A percentile compares a stretch with the other conserved stretches of the same genome.
These are phyloP conservation scores for Melanogrammus aeglefinus DNA, from an alignment of 2,797 vertebrate species.

Conservation along the genomic window DNA sequence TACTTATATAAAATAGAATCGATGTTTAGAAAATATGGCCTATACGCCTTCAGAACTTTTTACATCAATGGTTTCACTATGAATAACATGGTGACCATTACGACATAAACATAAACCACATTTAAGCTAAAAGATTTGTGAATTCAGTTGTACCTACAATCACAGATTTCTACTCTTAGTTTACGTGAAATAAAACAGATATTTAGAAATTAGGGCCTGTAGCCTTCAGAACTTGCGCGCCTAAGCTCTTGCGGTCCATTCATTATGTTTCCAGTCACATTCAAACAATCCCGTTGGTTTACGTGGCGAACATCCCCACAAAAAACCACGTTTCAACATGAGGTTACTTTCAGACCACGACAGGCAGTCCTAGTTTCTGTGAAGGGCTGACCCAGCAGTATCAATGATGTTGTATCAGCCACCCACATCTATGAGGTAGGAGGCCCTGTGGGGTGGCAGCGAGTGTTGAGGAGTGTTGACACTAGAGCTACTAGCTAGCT, in stretches of 20 bases:
- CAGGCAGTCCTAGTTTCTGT: too few species aligned
- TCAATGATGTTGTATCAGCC: neutral
- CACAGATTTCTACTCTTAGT: neutral
- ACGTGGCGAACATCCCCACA: neutral
- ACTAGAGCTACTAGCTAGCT: neutral
- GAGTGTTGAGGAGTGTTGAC: neutral
- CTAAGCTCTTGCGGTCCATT: neutral
- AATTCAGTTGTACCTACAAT: neutral
- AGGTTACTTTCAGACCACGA: neutral
- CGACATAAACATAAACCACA: too few species aligned
- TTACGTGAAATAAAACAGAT: neutral
- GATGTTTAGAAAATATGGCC: neutral
- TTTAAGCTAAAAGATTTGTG: neutral
- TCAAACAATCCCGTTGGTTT: neutral
- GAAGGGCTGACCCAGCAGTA: neutral
- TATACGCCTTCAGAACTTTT: slow-evolving; percentile 15
- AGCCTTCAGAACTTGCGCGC: slow-evolving; percentile 13
- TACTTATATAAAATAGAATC: neutral
- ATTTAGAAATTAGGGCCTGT: neutral
- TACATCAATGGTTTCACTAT: neutral
- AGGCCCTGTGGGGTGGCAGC: neutral
- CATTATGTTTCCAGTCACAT: too few species aligned
- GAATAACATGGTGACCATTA: too few species aligned
- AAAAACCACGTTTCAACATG: neutral
- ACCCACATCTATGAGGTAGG: neutral